Base-by-base conservation (phyloP, 2,888 invertebrate species). In the Ophioninae sp. region DNA sequence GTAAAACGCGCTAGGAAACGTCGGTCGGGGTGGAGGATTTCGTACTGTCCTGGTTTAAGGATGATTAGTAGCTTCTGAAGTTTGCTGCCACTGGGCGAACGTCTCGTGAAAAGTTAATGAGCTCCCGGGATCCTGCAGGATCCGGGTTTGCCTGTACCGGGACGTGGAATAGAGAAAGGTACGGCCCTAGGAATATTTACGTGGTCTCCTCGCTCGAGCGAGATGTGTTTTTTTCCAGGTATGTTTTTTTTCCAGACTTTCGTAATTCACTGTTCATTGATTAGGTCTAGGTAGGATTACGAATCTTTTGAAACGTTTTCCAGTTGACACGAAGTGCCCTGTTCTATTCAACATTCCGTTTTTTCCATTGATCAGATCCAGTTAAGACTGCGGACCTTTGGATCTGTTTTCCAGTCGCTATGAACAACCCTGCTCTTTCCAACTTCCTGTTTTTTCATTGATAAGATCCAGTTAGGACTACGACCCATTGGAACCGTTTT, bases 1-100 rank as follows among this genome's bases (percentile, higher is more conserved):
- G 72, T 59, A 10, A 20, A 75, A 67, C 65, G 75, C 64, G 50
- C 50, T 50, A 64, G 44, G 59, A 72, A 68, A 23, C 62, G 50
- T 68, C 57, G 62, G 82, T 64, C 69, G 61, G 67, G 17, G 57
- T 79, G 79, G 79, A 39, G 81, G 76, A 81, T 50, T 81, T 82
- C 56, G 78, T 74, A 72, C 81, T 75, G 73, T 80, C 84, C 81
- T 85, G 85, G 81, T 85, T 87, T 86, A 88, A 88, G 88, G 87
- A 87, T 85, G 86, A 87, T 85, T 85, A 85, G 79, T 70, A 82
- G 81, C 84, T 79, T 84, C 75, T 81, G 79, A 84, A 84, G 84
- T 84, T 84, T 82, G 76, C 81, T 72, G 79, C 84, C 62, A 50
- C 72, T 65, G 75, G 30, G 79, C 68, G 73, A 79, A 79, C 68